A percentile compares a stretch with the other conserved stretches of the same genome.
These are phyloP conservation scores for Eledona agricola DNA, from an alignment of 2,888 invertebrate genomes.

Conservation along the genomic window DNA sequence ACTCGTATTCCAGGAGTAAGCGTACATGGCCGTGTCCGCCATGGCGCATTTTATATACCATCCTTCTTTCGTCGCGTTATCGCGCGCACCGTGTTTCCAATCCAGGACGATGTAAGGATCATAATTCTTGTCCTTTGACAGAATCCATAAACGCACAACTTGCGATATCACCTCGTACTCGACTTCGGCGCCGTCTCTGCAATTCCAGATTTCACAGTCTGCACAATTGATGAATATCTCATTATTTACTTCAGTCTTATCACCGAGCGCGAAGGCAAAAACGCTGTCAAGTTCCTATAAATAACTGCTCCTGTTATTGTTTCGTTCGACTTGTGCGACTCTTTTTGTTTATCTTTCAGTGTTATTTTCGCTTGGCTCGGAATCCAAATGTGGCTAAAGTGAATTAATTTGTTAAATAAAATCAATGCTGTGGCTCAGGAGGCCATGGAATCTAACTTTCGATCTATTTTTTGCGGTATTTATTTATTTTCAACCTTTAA, in stretches of 20 bases:
- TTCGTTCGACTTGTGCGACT: constrained; percentile 5
- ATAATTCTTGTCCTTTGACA: constrained; percentile 27
- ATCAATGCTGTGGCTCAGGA: no score
- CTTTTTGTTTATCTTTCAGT: constrained; percentile 14
- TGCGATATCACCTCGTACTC: constrained; percentile 74
- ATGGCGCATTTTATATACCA: constrained; percentile 65
- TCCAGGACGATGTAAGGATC: constrained; percentile 60
- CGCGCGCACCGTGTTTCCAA: constrained; percentile 64
- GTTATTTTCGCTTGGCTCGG: constrained; percentile 11
- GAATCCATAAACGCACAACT: constrained; percentile 61
- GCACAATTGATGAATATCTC: no score
- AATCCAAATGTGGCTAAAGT: constrained; percentile 14
- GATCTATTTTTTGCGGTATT: no score
- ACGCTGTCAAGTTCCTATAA: constrained; percentile 71
- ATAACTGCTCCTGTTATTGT: constrained; percentile 62
- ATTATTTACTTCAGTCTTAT: constrained; percentile 71
- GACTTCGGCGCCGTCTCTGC: constrained; percentile 72
- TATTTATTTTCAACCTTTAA: no score
- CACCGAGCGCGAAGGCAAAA: constrained; percentile 70
- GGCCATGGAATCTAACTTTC: no score
- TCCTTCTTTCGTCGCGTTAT: constrained; percentile 55
- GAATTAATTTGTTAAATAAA: no score
- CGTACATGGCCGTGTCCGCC: constrained; percentile 63
- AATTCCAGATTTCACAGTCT: constrained; percentile 31
- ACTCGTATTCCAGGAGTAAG: constrained; percentile 71